Percentiles rank a stretch among this genome's conserved stretches.
Evolutionary conservation across 2,113 vertebrate genomes (phyloP).

Genomic region (Petrocephalus zakoni): DNA sequence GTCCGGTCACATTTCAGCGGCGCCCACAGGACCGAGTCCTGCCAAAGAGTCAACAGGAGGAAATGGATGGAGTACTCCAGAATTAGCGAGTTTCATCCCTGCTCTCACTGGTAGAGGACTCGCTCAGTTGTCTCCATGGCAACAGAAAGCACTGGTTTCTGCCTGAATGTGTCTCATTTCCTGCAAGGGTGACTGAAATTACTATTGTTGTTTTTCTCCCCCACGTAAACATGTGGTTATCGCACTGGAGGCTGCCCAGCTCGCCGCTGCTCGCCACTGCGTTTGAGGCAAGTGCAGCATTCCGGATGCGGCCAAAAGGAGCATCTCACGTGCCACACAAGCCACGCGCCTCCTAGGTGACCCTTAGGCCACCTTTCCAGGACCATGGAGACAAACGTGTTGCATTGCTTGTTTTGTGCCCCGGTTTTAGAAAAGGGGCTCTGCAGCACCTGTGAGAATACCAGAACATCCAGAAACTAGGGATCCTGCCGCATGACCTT

Average conservation of each 20-base stretch:
- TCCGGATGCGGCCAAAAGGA: neutral
- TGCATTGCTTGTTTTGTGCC: neutral
- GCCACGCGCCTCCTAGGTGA: neutral
- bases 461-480: neutral
- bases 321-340: neutral
- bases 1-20: neutral
- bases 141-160: slow-evolving; percentile 49
- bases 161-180: slow-evolving; percentile 17
- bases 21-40: neutral
- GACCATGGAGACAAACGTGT: neutral
- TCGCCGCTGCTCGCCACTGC: neutral
- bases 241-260: neutral
- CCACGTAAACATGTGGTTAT: slow-evolving; percentile 8
- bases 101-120: neutral
- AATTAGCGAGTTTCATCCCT: neutral
- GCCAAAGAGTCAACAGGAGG: neutral
- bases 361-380: neutral
- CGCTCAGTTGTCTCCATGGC: slow-evolving; percentile 47
- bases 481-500: neutral
- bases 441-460: neutral
- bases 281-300: neutral
- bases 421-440: neutral
- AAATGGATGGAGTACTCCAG: neutral
- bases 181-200: slow-evolving; percentile 29
- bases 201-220: slow-evolving; percentile 34